Conservation (phyloP, 2,797 vertebrate species). For the Bryconaethiops microstoma region DNA sequence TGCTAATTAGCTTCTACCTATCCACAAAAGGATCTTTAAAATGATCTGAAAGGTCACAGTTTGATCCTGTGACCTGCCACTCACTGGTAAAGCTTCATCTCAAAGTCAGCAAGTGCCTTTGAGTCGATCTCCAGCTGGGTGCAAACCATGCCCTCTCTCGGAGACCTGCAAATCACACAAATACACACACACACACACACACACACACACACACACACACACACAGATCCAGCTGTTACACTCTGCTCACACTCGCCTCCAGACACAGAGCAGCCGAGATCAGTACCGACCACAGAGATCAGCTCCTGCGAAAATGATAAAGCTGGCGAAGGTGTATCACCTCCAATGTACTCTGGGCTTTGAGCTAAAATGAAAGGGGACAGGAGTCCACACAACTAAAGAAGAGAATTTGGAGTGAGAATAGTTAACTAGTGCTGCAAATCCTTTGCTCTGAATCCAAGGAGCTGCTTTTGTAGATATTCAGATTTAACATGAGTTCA, state of each 20-base stretch:
- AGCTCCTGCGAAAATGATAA: neutral
- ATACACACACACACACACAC: conserved; percentile 21
- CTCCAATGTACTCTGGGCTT: too few relatives aligned
- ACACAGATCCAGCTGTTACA: neutral
- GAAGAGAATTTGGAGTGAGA: too few relatives aligned
- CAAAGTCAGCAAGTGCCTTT: conserved; percentile 65
- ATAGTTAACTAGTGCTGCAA: too few relatives aligned
- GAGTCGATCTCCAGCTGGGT: conserved; percentile 64
- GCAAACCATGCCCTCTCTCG: neutral
- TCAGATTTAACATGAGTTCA: too few relatives aligned
- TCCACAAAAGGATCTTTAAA: neutral
- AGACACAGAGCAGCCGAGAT: neutral
- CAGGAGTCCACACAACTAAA: too few relatives aligned
- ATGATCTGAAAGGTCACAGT: neutral
- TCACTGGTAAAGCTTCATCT: conserved; percentile 75
- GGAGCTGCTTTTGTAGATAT: too few relatives aligned
- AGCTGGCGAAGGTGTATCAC: too few relatives aligned
- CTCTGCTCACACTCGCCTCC: neutral
- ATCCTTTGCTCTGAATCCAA: too few relatives aligned
- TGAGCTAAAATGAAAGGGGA: too few relatives aligned
- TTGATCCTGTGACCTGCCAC: conserved; percentile 50
- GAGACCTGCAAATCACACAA: conserved; percentile 58
- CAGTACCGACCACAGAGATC: neutral
- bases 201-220: conserved; percentile 13
- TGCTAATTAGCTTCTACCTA: neutral